Base-by-base conservation (phyloP, 1,140 invertebrate species). In the Venustaconcha ellipsiformis region DNA sequence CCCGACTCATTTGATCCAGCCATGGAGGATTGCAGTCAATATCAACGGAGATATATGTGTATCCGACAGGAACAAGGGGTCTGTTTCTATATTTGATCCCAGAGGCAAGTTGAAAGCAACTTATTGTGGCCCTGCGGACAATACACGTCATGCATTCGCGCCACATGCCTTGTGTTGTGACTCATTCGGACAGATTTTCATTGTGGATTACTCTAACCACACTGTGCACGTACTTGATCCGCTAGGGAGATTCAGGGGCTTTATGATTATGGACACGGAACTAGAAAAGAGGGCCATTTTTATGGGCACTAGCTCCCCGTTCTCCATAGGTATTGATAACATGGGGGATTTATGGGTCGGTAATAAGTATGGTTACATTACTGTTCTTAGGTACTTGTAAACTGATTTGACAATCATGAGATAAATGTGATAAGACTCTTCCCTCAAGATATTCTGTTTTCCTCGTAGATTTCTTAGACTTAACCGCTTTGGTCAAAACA, bases 241-340 rank as follows among this genome's bases (percentile, higher is more conserved):
- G 57, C 64, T 77, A 14, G 75, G 75, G 4, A 56, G 75, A 11
- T 77, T 77, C 56, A 66, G 69, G 64, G 75, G 75, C 2, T 77
- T 77, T 63, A 30, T 77, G 1, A 72, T 77, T 23, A 77, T 77
- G 75, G 75, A 77, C 57, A 77, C 75, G 23, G 75, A 77, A 55
- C 64, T 77, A 12, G 75, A 77, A 20, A 72, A 72, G 37, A 65
- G 75, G 55, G 69, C 75, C 4, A 77, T 77, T 18, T 77, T 72
- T 37, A 77, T 77, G 75, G 75, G 75, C 30, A 77, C 75, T 12
- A 77, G 75, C 63, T 77, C 75, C 14, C 75, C 75, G 20, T 77
- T 77, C 69, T 77, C 75, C 11, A 67, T 77, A 13, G 67, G 70
- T 23, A 77, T 77, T 30, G 75, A 77, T 65, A 67, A 55, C n/a